Conservation (phyloP, 2,888 invertebrate species). For the Prosopocoilus inquinatus region DNA sequence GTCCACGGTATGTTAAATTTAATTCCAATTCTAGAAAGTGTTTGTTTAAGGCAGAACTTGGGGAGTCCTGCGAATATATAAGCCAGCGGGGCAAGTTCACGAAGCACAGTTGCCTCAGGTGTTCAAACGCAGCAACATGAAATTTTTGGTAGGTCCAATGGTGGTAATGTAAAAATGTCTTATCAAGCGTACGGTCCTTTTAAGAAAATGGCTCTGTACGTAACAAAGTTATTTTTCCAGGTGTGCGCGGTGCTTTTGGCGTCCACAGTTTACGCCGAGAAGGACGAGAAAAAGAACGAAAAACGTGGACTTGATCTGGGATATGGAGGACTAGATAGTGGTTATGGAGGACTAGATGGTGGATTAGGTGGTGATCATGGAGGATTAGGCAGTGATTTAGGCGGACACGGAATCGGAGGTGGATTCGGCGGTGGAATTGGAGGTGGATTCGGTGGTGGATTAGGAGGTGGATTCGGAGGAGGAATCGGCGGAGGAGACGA, state of each 20-base stretch:
- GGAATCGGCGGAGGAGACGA: slow-evolving; percentile 13
- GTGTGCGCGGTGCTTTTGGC: slow-evolving; percentile 19
- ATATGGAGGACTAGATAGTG: slow-evolving; percentile 10
- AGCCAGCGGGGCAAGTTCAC: neutral
- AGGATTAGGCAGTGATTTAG: slow-evolving; percentile 11
- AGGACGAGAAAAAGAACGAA: slow-evolving; percentile 18
- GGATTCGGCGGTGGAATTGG: slow-evolving; percentile 17
- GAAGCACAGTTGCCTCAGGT: slow-evolving; percentile 19
- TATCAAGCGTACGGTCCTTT: too few relatives aligned
- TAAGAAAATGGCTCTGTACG: too few relatives aligned
- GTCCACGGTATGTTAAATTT: too few relatives aligned
- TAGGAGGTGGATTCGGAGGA: slow-evolving; percentile 10
- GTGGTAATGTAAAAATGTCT: neutral
- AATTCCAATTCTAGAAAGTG: too few relatives aligned
- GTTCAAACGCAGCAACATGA: slow-evolving; percentile 27
- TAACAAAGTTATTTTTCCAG: slow-evolving; percentile 3
- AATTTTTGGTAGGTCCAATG: slow-evolving; percentile 18
- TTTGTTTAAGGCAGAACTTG: neutral
- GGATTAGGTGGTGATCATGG: slow-evolving; percentile 1
- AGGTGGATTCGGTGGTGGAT: slow-evolving; percentile 15
- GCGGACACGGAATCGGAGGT: slow-evolving; percentile 1
- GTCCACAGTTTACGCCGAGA: slow-evolving; percentile 9
- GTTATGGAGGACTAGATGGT: slow-evolving; percentile 12
- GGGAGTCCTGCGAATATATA: neutral
- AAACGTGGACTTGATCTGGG: slow-evolving; percentile 18